Evolutionary conservation across 2,888 invertebrate genomes (phyloP).

Genomic region (Willowsia nigromaculata): DNA sequence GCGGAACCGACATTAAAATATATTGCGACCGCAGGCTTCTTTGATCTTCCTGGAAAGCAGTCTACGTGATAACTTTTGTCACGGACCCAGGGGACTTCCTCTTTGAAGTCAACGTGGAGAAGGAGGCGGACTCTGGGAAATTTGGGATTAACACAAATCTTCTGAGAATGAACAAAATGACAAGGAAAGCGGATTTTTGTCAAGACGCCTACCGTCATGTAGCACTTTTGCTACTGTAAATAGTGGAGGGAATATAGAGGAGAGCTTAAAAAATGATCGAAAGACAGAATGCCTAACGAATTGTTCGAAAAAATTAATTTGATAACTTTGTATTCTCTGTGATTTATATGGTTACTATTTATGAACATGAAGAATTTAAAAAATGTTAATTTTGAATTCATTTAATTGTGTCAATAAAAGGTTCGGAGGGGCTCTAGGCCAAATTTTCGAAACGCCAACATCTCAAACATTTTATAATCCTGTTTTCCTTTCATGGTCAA

Average conservation of each 20-base stretch:
- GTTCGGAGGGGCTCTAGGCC: too few species aligned
- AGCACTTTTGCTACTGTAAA: slow-evolving; percentile 72
- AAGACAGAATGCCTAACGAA: too few species aligned
- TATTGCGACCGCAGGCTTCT: slow-evolving; percentile 3
- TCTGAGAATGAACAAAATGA: slow-evolving; percentile 74
- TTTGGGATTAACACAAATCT: slow-evolving; percentile 16
- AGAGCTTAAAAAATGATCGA: background rate
- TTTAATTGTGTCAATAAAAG: too few species aligned
- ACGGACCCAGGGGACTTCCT: slow-evolving; percentile 74
- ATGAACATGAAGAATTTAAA: too few species aligned
- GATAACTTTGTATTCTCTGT: too few species aligned
- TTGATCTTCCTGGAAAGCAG: background rate
- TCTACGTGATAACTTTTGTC: slow-evolving; percentile 70
- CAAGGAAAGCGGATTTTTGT: slow-evolving; percentile 71
- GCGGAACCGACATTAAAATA: slow-evolving; percentile 18
- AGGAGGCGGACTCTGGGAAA: background rate
- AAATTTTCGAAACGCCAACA: too few species aligned
- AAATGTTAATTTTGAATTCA: too few species aligned
- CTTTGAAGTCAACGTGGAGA: slow-evolving; percentile 73
- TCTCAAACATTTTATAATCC: too few species aligned
- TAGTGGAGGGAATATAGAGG: background rate
- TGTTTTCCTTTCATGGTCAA: too few species aligned
- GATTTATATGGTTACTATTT: too few species aligned
- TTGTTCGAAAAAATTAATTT: too few species aligned
- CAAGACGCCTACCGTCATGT: slow-evolving; percentile 48